These are phyloP conservation scores for Cartodere bifasciata DNA, from an alignment of 2,888 invertebrate genomes.

Conservation along the genomic window DNA sequence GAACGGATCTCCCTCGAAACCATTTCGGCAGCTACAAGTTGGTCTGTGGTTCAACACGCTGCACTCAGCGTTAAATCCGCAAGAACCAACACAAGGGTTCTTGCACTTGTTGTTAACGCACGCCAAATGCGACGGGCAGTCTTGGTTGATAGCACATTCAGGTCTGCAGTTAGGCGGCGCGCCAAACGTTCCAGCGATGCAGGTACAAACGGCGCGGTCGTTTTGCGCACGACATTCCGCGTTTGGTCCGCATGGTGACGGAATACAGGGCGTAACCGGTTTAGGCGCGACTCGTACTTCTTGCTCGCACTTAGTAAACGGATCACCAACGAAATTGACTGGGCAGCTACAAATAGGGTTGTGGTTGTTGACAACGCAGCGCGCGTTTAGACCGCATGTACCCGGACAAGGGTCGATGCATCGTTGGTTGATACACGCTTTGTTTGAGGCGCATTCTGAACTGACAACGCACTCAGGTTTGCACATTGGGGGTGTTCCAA, in stretches of 20 bases:
- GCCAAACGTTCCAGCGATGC: slow-evolving; percentile 60
- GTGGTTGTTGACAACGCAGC: slow-evolving; percentile 47
- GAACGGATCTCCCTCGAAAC: slow-evolving; percentile 71
- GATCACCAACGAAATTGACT: slow-evolving; percentile 44
- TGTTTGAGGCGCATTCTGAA: slow-evolving; percentile 45
- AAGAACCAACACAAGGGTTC: slow-evolving; percentile 64
- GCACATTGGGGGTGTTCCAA: slow-evolving; percentile 46
- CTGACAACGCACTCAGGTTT: slow-evolving; percentile 48
- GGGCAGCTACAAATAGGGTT: slow-evolving; percentile 53
- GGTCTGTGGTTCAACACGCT: slow-evolving; percentile 62
- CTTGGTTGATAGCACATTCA: slow-evolving; percentile 65
- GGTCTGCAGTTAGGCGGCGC: slow-evolving; percentile 68
- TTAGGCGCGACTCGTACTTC: slow-evolving; percentile 26
- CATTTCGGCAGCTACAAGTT: slow-evolving; percentile 57
- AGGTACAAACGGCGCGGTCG: slow-evolving; percentile 57
- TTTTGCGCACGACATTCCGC: slow-evolving; percentile 52
- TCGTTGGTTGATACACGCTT: slow-evolving; percentile 49
- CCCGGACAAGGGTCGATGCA: slow-evolving; percentile 51
- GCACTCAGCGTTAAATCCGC: slow-evolving; percentile 65
- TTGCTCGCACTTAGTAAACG: slow-evolving; percentile 41
- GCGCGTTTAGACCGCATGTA: slow-evolving; percentile 44
- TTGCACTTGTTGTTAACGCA: slow-evolving; percentile 60
- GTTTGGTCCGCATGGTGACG: slow-evolving; percentile 59
- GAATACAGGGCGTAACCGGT: slow-evolving; percentile 53
- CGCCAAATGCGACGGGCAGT: slow-evolving; percentile 61